Conservation (phyloP, 1,140 invertebrate genomes). For the Protaetia brevitarsis region DNA sequence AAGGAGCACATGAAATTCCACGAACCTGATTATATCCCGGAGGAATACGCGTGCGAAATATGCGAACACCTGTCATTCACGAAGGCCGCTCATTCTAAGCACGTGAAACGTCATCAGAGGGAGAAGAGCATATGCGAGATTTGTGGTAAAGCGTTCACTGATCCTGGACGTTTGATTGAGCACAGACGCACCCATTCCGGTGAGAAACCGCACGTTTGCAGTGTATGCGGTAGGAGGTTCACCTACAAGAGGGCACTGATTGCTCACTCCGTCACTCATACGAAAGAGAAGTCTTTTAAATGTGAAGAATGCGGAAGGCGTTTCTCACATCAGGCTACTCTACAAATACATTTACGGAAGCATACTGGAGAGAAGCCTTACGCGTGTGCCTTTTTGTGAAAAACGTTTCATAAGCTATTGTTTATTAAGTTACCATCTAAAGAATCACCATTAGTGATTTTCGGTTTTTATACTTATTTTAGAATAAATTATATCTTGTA, state of each 20-base stretch:
- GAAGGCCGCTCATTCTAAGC: conserved; percentile 19
- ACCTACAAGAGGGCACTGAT: background rate
- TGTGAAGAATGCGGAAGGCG: conserved; percentile 58
- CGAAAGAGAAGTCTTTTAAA: conserved; percentile 50
- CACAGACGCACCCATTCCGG: conserved; percentile 27
- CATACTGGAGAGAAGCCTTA: conserved; percentile 43
- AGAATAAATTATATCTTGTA: too few species aligned
- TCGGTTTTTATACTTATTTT: too few species aligned
- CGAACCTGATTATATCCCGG: conserved; percentile 29
- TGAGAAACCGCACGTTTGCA: conserved; percentile 36
- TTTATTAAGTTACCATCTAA: background rate
- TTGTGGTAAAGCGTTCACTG: background rate
- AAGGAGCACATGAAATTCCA: conserved; percentile 42
- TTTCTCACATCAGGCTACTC: conserved; percentile 49
- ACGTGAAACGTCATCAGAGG: conserved; percentile 42
- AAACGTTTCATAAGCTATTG: conserved; percentile 52
- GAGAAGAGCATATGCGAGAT: conserved; percentile 19
- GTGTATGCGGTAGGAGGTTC: conserved; percentile 39
- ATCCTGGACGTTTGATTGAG: conserved; percentile 29
- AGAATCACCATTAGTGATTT: too few species aligned
- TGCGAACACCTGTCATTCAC: conserved; percentile 23
- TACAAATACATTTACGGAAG: background rate
- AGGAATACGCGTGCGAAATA: conserved; percentile 4
- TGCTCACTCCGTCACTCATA: conserved; percentile 29
- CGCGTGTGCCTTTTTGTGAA: conserved; percentile 47